Evolutionary conservation across 2,797 vertebrate genomes (phyloP).

Genomic region (Brachyalestes nurse): DNA sequence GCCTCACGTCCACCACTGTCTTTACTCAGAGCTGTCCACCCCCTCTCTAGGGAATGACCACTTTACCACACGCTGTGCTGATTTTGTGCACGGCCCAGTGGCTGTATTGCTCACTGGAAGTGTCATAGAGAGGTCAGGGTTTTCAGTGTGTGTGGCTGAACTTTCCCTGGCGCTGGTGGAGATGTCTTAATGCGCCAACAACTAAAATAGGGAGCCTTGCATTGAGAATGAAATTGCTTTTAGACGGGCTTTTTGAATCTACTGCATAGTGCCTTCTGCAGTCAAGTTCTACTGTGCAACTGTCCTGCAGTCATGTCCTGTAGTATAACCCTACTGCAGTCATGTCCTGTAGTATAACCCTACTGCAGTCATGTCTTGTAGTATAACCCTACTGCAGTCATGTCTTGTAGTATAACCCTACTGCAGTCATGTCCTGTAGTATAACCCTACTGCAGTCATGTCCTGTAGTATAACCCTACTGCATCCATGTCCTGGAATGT

Average conservation of each 20-base stretch:
- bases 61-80: slow-evolving; percentile 29
- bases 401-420: neutral
- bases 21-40: slow-evolving; percentile 17
- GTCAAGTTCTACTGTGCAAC: neutral
- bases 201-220: neutral
- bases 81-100: slow-evolving; percentile 8
- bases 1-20: neutral
- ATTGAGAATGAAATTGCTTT: neutral
- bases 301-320: neutral
- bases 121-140: neutral
- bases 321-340: neutral
- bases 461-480: neutral
- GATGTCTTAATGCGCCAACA: slow-evolving; percentile 3
- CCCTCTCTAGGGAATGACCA: slow-evolving; percentile 27
- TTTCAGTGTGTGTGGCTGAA: neutral
- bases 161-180: neutral
- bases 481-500: no score
- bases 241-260: neutral
- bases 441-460: neutral
- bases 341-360: neutral
- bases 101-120: slow-evolving; percentile 11
- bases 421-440: neutral
- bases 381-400: neutral
- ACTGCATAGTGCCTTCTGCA: neutral
- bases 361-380: neutral